Conservation (phyloP, 2,113 vertebrate species). For the Speoplatyrhinus poulsoni region DNA sequence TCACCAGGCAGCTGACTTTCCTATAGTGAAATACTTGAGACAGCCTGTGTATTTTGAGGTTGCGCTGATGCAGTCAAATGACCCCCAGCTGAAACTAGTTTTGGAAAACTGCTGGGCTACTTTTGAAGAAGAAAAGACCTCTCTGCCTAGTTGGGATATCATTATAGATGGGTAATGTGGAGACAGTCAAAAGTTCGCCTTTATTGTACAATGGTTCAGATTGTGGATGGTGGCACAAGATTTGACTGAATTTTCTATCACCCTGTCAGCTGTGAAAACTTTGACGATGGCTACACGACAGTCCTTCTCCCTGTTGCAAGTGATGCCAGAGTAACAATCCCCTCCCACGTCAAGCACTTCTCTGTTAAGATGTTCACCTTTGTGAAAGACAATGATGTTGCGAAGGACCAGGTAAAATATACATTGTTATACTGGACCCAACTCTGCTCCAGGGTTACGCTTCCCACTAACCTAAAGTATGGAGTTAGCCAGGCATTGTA, state of each 20-base stretch:
- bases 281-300: constrained; percentile 42
- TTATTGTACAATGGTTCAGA: too few relatives aligned
- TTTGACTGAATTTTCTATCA: not conserved
- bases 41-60: constrained; percentile 76
- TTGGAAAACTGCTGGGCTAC: constrained; percentile 75
- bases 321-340: constrained; percentile 29
- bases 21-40: constrained; percentile 64
- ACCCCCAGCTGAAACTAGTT: constrained; percentile 60
- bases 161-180: constrained; percentile 61
- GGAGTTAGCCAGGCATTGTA: too few relatives aligned
- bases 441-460: not conserved
- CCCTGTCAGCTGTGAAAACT: constrained; percentile 59
- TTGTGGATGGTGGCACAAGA: not conserved
- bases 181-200: not conserved
- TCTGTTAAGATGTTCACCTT: constrained; percentile 73
- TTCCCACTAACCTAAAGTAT: too few relatives aligned
- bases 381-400: constrained; percentile 41
- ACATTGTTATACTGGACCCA: not conserved
- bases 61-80: constrained; percentile 50
- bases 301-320: constrained; percentile 49
- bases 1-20: constrained; percentile 67
- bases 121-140: constrained; percentile 40
- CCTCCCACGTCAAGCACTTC: constrained; percentile 67
- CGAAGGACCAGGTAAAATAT: constrained; percentile 55
- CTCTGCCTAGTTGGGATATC: constrained; percentile 71